A percentile compares a stretch with the other conserved stretches of the same genome.
These are phyloP conservation scores for Lepidonotus clava DNA, from an alignment of 2,888 invertebrate genomes.

Conservation along the genomic window DNA sequence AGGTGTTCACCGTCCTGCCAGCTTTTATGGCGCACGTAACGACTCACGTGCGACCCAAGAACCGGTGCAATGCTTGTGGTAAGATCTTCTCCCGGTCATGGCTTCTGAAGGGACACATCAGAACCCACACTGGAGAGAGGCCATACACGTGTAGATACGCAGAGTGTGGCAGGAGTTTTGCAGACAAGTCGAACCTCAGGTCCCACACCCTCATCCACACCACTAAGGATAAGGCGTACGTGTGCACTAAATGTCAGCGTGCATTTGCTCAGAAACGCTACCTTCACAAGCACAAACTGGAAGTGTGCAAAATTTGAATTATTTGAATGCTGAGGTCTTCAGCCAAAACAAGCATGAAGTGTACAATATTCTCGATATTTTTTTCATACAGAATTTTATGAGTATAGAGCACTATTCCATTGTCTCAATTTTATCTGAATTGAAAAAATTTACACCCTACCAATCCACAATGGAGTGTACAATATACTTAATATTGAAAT, in stretches of 20 bases:
- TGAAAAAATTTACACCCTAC: too few relatives aligned
- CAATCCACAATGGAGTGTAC: too few relatives aligned
- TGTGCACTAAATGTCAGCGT: conserved; percentile 75
- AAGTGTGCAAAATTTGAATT: conserved; percentile 72
- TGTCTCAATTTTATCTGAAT: too few relatives aligned
- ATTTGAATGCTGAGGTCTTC: too few relatives aligned
- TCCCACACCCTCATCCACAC: conserved; percentile 78
- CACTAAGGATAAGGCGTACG: conserved; percentile 72
- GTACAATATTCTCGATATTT: too few relatives aligned
- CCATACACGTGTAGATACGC: conserved; percentile 75
- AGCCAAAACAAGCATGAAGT: too few relatives aligned
- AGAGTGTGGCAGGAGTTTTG: conserved; percentile 77
- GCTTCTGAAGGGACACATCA: conserved; percentile 79
- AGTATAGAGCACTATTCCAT: too few relatives aligned
- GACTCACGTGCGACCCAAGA: conserved; percentile 69
- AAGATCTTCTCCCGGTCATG: conserved; percentile 77
- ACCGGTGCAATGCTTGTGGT: conserved; percentile 75
- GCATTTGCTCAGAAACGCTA: conserved; percentile 79
- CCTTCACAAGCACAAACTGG: conserved; percentile 78
- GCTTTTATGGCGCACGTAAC: conserved; percentile 70
- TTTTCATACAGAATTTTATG: too few relatives aligned
- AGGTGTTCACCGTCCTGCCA: conserved; percentile 67
- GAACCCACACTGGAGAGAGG: conserved; percentile 78
- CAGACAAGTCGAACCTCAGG: conserved; percentile 78
- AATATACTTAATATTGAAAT: too few relatives aligned